Evolutionary conservation across 92 coral and sea anemone species (phyloP), one percentile per base, ranked within the genome.

Genomic region (Zoanthus sociatus): DNA sequence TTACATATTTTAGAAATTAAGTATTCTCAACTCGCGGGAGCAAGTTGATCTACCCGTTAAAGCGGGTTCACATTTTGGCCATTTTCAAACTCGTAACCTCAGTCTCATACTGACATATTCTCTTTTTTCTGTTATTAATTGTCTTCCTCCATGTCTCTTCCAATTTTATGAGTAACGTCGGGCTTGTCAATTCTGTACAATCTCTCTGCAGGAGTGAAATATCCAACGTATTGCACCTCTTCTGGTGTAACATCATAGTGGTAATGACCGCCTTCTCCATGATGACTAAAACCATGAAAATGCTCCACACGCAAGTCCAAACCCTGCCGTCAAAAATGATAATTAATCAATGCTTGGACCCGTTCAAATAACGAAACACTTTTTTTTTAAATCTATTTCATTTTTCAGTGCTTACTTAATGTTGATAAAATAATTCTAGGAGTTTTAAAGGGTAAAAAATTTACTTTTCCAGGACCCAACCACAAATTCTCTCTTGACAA

Each of bases 181-280:
- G 99, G 99, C 78, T 94, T 89, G 86, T 97, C 99, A 82, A 97
- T 92, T 78, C 99, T 89, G 90, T 91, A 95, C 51, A 97, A 60
- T 73, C 51, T 92, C 84, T 95, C 95, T 51, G 99, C 99, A 45
- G 96, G 91, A 20, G 91, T 92, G 78, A 92, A 97, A 84, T 95
- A 95, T 9, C 99, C 99, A 18, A 93, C 92, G 83, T 97, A 97
- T 66, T 94, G 90, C 37, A 97, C 98, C 45, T 95, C 96, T 20
- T 93, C 94, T 26, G 99, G 99, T 74, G 99, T 97, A 75, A 94
- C 88, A 82, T 97, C 99, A 77, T 92, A 91, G 77, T 97, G 99
- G 81, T 97, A 97, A 79, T 97, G 99, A 6, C 99, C 99, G 6
- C 99, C 99, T 71, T 97, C 94, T 75, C 99, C 99, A 70, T 97